Percentiles rank a stretch among this genome's conserved stretches.
Evolutionary conservation across 92 coral and sea anemone genomes (phyloP).

Genomic region (Palythoa caribaeorum): DNA sequence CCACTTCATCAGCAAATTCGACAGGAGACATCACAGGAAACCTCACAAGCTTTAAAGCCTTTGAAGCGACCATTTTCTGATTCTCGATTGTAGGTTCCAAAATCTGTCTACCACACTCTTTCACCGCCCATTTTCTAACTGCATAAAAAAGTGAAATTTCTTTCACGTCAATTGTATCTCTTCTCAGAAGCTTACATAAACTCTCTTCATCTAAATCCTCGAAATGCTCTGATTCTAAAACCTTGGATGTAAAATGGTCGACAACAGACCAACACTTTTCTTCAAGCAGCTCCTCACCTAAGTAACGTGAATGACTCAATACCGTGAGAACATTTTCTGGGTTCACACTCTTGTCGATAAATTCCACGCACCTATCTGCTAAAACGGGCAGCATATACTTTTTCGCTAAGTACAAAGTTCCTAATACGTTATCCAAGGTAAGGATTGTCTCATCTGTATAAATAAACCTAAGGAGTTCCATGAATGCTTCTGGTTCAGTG

Average conservation of each 20-base stretch:
- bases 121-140: constrained; percentile 76
- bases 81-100: constrained; percentile 64
- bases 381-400: constrained; percentile 83
- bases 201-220: constrained; percentile 73
- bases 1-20: constrained; percentile 88
- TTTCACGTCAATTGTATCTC: constrained; percentile 68
- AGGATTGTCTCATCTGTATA: constrained; percentile 74
- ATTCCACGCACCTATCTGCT: constrained; percentile 81
- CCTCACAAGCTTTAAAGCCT: constrained; percentile 76
- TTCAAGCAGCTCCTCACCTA: constrained; percentile 75
- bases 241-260: constrained; percentile 73
- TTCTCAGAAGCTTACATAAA: constrained; percentile 61
- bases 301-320: constrained; percentile 74
- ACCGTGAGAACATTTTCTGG: constrained; percentile 87
- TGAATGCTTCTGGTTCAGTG: constrained; percentile 76
- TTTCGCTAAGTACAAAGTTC: constrained; percentile 81
- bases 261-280: constrained; percentile 84
- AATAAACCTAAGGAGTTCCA: constrained; percentile 77
- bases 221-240: constrained; percentile 77
- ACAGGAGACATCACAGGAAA: constrained; percentile 82
- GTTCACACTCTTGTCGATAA: constrained; percentile 69
- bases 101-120: constrained; percentile 68
- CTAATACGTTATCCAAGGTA: constrained; percentile 80
- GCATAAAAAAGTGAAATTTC: constrained; percentile 81
- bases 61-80: constrained; percentile 68